Percentiles rank a stretch among this genome's conserved stretches.
Conservation (phyloP, 2,797 vertebrate genomes). For the Emydoidea blandingii region DNA sequence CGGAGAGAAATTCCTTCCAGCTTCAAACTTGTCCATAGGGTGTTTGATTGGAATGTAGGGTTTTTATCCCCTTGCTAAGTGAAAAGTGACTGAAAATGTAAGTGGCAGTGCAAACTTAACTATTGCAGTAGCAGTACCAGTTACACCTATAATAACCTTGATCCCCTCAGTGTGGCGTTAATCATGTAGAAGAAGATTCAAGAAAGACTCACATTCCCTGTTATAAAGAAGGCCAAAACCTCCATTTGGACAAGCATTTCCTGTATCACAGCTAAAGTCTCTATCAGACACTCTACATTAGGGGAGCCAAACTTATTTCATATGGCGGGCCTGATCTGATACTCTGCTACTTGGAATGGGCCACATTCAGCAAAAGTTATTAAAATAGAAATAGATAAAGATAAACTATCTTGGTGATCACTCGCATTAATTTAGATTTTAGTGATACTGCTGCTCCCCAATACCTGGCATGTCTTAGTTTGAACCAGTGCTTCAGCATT, state of each 20-base stretch:
- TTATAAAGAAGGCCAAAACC: background rate
- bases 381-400: background rate
- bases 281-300: background rate
- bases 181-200: accelerated
- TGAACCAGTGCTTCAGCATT: background rate
- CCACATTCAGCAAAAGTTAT: background rate
- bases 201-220: background rate
- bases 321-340: background rate
- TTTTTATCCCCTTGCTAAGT: background rate
- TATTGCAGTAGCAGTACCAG: conserved; percentile 1
- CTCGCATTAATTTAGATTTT: background rate
- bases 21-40: background rate
- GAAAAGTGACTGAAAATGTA: conserved; percentile 1
- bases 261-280: background rate
- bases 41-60: background rate
- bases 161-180: background rate
- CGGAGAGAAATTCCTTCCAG: background rate
- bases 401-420: background rate
- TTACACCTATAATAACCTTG: background rate
- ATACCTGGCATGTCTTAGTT: background rate
- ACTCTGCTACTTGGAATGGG: background rate
- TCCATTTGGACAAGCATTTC: conserved; percentile 21
- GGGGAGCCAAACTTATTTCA: background rate
- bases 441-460: background rate
- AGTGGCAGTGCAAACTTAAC: background rate